These are phyloP conservation scores for Nyctibius grandis DNA, from an alignment of 2,797 vertebrate species.

Conservation along the genomic window DNA sequence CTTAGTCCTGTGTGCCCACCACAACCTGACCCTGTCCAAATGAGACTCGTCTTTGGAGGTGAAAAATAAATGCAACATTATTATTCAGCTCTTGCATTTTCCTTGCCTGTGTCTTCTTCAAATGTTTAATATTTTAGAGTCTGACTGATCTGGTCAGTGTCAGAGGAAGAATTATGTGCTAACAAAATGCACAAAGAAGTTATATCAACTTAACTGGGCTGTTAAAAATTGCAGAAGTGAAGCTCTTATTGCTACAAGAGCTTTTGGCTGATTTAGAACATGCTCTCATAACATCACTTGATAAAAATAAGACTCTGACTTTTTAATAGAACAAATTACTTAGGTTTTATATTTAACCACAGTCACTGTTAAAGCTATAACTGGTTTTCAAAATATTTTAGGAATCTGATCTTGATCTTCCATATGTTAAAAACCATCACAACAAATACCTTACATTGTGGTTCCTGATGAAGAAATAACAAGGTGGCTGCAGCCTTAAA, in stretches of 20 bases:
- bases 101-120: not conserved
- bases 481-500: not conserved
- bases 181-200: constrained; percentile 40
- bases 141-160: not conserved
- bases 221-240: constrained; percentile 10
- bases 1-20: not conserved
- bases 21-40: not conserved
- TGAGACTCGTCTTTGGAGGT: not conserved
- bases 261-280: constrained; percentile 63
- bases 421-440: constrained; percentile 70
- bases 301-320: constrained; percentile 73
- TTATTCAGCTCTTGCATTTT: not conserved
- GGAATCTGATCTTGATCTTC: constrained; percentile 63
- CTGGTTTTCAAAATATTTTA: constrained; percentile 75
- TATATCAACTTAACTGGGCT: constrained; percentile 24
- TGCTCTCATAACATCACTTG: constrained; percentile 68
- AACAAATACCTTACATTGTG: constrained; percentile 1
- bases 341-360: constrained; percentile 76
- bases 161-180: constrained; percentile 35
- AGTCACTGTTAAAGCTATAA: constrained; percentile 67
- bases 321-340: constrained; percentile 78
- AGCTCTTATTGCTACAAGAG: not conserved
- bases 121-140: not conserved
- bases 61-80: not conserved
- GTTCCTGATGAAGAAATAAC: not conserved